Conservation (phyloP, 1,140 invertebrate genomes). For the Drosophila nebulosa region DNA sequence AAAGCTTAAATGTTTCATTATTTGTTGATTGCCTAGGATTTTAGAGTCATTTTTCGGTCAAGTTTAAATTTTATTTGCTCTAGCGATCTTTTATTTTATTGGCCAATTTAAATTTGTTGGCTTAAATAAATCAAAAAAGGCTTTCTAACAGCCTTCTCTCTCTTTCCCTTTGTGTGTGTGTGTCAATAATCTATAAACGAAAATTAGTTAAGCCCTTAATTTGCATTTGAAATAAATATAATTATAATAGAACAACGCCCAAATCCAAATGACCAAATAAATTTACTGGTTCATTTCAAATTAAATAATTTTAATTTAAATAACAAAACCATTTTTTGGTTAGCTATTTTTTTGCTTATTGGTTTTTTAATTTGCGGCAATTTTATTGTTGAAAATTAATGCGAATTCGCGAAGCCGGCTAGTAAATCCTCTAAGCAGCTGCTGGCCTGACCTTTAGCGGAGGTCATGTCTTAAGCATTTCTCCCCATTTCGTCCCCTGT, state of each 20-base stretch:
- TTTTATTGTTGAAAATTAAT: constrained; percentile 38
- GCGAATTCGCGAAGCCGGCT: constrained; percentile 11
- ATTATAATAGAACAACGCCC: constrained; percentile 14
- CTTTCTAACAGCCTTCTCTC: neutral
- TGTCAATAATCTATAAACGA: constrained; percentile 35
- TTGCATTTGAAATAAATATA: constrained; percentile 43
- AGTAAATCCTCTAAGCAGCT: constrained; percentile 18
- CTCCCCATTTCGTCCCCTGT: neutral
- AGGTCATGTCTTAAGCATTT: constrained; percentile 38
- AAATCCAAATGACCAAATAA: neutral
- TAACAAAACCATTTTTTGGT: constrained; percentile 28
- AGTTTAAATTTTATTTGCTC: neutral
- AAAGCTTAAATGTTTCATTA: neutral
- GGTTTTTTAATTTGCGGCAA: constrained; percentile 12
- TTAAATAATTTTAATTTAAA: constrained; percentile 38
- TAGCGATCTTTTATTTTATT: neutral
- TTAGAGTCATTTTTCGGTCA: neutral
- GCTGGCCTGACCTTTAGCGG: constrained; percentile 32
- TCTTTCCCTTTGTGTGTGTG: neutral
- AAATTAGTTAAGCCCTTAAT: constrained; percentile 38
- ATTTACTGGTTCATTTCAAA: constrained; percentile 26
- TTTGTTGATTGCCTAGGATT: neutral
- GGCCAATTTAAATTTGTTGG: constrained; percentile 8
- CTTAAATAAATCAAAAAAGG: neutral
- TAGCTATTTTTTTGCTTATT: constrained; percentile 12